These are phyloP conservation scores for Chironomus riparius DNA, from an alignment of 2,888 invertebrate genomes.

Conservation along the genomic window DNA sequence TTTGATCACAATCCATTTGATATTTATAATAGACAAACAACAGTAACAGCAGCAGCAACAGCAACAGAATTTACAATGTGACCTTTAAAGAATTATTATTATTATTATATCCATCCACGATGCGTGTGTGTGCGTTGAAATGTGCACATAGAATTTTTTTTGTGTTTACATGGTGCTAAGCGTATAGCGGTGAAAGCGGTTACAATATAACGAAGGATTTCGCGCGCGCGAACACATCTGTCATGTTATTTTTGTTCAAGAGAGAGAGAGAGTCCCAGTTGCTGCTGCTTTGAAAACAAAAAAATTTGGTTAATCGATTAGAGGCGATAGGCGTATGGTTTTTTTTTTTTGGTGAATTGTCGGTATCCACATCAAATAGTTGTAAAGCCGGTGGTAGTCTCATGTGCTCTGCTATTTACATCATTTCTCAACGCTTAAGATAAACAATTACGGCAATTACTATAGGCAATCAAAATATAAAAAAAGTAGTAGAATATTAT, in stretches of 20 bases:
- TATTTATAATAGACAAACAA: constrained; percentile 24
- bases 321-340: not conserved
- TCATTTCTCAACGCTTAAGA: too few species aligned
- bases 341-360: too few species aligned
- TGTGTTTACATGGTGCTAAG: not conserved
- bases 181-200: constrained; percentile 18
- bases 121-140: not conserved
- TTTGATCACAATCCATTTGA: constrained; percentile 25
- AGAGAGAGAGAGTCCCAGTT: not conserved
- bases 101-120: not conserved
- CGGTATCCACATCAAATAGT: too few species aligned
- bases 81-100: constrained; percentile 12
- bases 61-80: constrained; percentile 7
- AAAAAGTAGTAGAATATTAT: too few species aligned
- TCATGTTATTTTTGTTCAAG: constrained; percentile 4
- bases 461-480: too few species aligned
- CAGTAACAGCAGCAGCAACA: constrained; percentile 8
- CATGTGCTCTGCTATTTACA: too few species aligned
- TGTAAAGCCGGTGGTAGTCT: too few species aligned
- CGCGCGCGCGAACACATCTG: constrained; percentile 24
- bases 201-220: constrained; percentile 24
- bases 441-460: too few species aligned
- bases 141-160: not conserved
- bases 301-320: not conserved
- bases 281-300: not conserved